Evolutionary conservation across 2,797 vertebrate species (phyloP), one percentile per base, ranked within the genome.

Genomic region (Sebastes matsubarae): DNA sequence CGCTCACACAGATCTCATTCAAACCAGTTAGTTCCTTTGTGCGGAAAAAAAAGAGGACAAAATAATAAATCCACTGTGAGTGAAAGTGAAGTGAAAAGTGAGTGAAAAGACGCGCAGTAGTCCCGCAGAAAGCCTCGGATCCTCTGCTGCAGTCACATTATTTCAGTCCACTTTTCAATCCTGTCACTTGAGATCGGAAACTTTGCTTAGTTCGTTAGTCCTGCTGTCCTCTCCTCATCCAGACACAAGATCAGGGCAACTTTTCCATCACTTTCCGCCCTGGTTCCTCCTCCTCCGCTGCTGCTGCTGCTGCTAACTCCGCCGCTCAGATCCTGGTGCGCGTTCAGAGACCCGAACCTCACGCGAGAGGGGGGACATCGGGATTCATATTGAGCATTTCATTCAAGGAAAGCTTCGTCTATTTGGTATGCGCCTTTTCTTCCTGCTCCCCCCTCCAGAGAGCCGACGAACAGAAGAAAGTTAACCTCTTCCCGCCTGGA

Each of bases 401-500:
- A 95, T 95, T 95, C 85, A 95, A 92, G 92, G 89, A 83, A 77
- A 91, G 89, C 83, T 85, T 91, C 82, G 79, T 70, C 87, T 76
- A 87, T 92, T 55, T 91, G 93, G 92, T 94, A 86, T 79, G 90
- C 81, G 72, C 89, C 90, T 85, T 85, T 87, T 50, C 46, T 50
- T 50, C 14, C 46, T 50, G 16, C 91, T 86, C 84, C 87, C 87
- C 90, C 89, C 90, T 85, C 79, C 76, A 79, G 52, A 57, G 84
- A 83, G 65, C 81, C 70, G 84, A 85, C 90, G 85, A 85, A 85
- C 68, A 78, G 89, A 87, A 66, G 82, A 88, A 76, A 88, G 91
- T 96, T 95, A 96, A 96, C 93, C 94, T 93, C 91, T 94, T 93
- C 87, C 80, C 80, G 80, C 65, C 94, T 80, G 94, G 85, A 89